Evolutionary conservation across 35 echinoderm and acorn worm species (phyloP).

Genomic region (Ophiothrix spiculata): DNA sequence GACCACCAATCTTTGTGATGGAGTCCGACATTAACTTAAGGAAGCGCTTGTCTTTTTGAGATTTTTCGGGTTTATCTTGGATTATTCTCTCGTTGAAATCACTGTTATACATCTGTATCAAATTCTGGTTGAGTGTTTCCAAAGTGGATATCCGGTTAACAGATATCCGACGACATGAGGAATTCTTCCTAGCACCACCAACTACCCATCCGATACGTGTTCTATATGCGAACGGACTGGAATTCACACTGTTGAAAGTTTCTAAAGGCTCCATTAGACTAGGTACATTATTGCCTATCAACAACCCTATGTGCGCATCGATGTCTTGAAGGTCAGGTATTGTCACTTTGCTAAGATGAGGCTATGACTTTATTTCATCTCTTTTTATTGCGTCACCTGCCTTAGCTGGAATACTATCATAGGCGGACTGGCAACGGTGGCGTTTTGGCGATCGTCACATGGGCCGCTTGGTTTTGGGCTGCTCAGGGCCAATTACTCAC

Average conservation of each 20-base stretch:
- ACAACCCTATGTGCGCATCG: constrained; percentile 38
- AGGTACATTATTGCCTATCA: constrained; percentile 68
- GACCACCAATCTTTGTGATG: constrained; percentile 37
- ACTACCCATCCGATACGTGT: constrained; percentile 41
- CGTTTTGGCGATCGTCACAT: too few relatives aligned
- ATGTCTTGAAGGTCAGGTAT: constrained; percentile 7
- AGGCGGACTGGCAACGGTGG: too few relatives aligned
- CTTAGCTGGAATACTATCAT: background rate
- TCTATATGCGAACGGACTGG: constrained; percentile 42
- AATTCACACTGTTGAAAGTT: constrained; percentile 28
- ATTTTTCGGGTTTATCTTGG: constrained; percentile 52
- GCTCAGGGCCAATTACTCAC: too few relatives aligned
- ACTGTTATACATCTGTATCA: constrained; percentile 21
- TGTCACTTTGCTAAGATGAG: constrained; percentile 19
- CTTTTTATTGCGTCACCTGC: background rate
- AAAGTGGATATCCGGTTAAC: background rate
- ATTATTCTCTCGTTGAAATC: constrained; percentile 59
- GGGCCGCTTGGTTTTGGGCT: too few relatives aligned
- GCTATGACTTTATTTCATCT: background rate
- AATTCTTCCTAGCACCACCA: background rate
- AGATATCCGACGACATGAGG: background rate
- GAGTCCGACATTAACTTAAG: constrained; percentile 47
- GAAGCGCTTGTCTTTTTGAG: constrained; percentile 59
- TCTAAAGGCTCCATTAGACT: constrained; percentile 35
- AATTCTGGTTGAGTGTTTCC: background rate